A percentile compares a stretch with the other conserved stretches of the same genome.
phyloP scores from a whole-genome alignment of 2,113 vertebrate species.

The Aegithalos caudatus region DNA sequence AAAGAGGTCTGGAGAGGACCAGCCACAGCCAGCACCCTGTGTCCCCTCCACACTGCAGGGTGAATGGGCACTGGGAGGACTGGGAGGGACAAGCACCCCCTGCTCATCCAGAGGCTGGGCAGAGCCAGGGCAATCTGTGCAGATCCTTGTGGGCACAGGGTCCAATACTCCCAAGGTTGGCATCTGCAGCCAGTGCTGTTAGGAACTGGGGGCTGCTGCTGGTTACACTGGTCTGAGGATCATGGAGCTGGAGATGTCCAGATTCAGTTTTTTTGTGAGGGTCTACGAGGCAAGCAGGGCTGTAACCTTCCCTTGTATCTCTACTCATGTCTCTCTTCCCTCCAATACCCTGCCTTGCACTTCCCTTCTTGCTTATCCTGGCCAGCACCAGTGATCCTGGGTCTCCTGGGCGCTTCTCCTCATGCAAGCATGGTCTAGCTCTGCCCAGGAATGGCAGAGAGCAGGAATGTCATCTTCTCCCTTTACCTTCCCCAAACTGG shows the following conservation, averaged over 20 bases:
- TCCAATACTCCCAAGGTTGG: accelerated
- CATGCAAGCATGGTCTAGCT: not conserved
- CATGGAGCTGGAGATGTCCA: not conserved
- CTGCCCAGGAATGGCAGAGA: not conserved
- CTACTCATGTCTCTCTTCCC: not conserved
- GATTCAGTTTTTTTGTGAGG: not conserved
- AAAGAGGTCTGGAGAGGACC: not conserved
- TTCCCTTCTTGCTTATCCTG: not conserved
- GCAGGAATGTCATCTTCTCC: not conserved
- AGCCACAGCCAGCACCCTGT: accelerated
- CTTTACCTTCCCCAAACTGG: not conserved
- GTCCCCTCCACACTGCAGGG: not conserved
- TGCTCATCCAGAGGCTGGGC: not conserved
- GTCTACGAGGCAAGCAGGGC: not conserved
- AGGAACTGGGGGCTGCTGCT: not conserved
- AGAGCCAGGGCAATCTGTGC: not conserved
- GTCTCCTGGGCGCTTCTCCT: not conserved
- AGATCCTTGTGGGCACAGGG: not conserved
- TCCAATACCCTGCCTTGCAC: not conserved
- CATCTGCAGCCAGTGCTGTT: not conserved
- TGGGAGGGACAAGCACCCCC: not conserved
- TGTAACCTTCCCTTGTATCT: not conserved
- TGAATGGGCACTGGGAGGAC: not conserved
- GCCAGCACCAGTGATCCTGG: not conserved
- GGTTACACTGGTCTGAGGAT: not conserved